Base-by-base conservation (phyloP, 2,888 invertebrate species). In the Thalpophila matura region DNA sequence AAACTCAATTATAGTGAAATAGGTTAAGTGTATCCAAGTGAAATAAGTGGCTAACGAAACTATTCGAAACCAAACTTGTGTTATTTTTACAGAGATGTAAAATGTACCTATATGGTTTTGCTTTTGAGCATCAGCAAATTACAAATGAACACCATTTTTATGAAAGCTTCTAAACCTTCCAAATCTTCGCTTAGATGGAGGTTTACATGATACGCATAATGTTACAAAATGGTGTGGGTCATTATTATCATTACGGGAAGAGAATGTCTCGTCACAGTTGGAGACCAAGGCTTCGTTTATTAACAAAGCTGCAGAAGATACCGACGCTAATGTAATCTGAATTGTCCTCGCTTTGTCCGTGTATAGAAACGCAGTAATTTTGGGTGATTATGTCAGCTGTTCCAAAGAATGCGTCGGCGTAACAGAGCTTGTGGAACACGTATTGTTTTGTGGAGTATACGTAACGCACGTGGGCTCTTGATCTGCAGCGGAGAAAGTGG, bases 401-500 rank as follows among this genome's bases (percentile, higher is more conserved):
- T 89, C 89, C 88, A 83, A 81, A 84, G 86, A 85, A 82, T 88
- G 90, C 89, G 89, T 89, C 80, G 87, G 88, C 84, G 89, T 90
- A 86, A 85, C 81, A 74, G 80, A 86, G 85, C 83, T 83, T 82
- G 83, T 86, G 81, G 86, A 85, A 87, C 87, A 66, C 72, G 77
- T 86, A 91, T 91, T 92, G 92, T 92, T 88, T 88, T 82, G 83
- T 82, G 68, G 74, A 79, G 64, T 68, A 83, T 81, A 89, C 88
- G 87, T 88, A 89, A 89, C 87, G 83, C 90, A 90, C 90, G 92
- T 92, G 91, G 91, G 90, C 85, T 85, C 80, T 81, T 77, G 74
- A 84, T 83, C 83, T 86, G 84, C 84, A 80, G 71, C 81, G 87
- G 93, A 90, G 94, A 94, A 94, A 94, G 94, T 94, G 85, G 91